Evolutionary conservation across 2,797 vertebrate species (phyloP).

Genomic region (Cryptoprocta ferox): DNA sequence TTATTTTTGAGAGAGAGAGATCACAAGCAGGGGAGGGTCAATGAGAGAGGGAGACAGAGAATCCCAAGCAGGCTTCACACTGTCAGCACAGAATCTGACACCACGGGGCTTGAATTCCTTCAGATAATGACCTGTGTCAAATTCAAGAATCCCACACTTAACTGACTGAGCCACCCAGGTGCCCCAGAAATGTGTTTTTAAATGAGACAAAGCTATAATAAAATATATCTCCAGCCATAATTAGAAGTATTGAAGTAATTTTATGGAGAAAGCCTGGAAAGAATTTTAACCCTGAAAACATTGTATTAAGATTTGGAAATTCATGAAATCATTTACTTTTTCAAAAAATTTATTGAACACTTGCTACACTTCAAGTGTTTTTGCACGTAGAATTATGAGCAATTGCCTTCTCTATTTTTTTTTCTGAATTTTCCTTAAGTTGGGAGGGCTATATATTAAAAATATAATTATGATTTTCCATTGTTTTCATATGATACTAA

Average conservation of each 20-base stretch:
- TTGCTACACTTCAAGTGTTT: not conserved
- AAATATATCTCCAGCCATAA: not conserved
- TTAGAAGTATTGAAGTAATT: not conserved
- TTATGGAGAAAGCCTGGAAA: not conserved
- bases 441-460: not conserved
- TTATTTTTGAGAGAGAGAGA: too few relatives aligned
- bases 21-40: too few relatives aligned
- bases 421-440: not conserved
- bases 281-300: not conserved
- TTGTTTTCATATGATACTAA: not conserved
- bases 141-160: too few relatives aligned
- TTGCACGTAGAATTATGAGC: not conserved
- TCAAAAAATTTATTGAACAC: not conserved
- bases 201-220: not conserved
- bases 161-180: too few relatives aligned
- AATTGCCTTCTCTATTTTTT: not conserved
- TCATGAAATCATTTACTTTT: not conserved
- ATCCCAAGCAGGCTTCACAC: too few relatives aligned
- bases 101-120: too few relatives aligned
- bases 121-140: too few relatives aligned
- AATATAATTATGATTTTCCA: not conserved
- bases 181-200: not conserved
- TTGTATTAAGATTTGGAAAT: not conserved
- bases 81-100: too few relatives aligned
- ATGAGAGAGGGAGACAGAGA: too few relatives aligned